Evolutionary conservation across 2,888 invertebrate species (phyloP).

Genomic region (Melanargia galathea): DNA sequence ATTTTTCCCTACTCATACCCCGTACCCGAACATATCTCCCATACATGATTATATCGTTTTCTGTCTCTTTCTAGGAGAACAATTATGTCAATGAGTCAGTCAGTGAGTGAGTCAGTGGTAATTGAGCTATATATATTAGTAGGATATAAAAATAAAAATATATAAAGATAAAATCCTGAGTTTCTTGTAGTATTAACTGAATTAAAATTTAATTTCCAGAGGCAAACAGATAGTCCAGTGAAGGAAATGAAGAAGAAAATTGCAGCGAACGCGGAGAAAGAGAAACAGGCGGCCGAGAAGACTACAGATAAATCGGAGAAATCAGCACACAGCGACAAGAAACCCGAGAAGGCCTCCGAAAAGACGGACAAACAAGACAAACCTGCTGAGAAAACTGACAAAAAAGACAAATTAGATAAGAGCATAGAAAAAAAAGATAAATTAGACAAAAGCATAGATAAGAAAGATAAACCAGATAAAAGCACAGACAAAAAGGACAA

Average conservation of each 20-base stretch:
- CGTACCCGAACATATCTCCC: too few relatives aligned
- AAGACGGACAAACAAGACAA: conserved; percentile 38
- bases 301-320: conserved; percentile 47
- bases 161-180: not conserved
- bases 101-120: too few relatives aligned
- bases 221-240: conserved; percentile 64
- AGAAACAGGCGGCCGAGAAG: conserved; percentile 62
- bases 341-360: conserved; percentile 39
- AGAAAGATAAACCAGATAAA: conserved; percentile 41
- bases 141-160: too few relatives aligned
- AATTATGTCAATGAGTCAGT: too few relatives aligned
- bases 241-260: conserved; percentile 78
- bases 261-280: conserved; percentile 71
- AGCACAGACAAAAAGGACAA: conserved; percentile 37
- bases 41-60: too few relatives aligned
- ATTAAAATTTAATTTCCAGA: conserved; percentile 45
- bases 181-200: not conserved
- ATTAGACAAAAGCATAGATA: conserved; percentile 43
- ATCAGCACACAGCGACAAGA: conserved; percentile 45
- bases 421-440: conserved; percentile 38
- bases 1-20: too few relatives aligned
- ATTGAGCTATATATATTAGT: too few relatives aligned
- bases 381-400: conserved; percentile 47
- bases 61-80: too few relatives aligned
- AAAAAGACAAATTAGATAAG: conserved; percentile 41